Evolutionary conservation across 1,140 invertebrate genomes (phyloP).

Genomic region (Idris sp.): DNA sequence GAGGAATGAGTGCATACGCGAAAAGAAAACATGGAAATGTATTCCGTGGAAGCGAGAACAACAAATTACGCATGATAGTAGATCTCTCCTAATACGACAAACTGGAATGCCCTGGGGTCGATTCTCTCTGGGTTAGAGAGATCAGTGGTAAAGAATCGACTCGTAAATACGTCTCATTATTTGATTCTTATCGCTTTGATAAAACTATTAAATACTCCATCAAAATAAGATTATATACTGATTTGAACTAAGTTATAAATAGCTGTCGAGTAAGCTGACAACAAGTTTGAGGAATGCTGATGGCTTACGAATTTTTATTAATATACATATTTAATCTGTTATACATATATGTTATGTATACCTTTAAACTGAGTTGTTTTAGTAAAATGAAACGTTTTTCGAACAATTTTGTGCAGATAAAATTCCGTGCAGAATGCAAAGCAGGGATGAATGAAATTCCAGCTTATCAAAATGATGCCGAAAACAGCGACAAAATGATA

Average conservation of each 20-base stretch:
- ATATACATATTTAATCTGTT: too few species aligned
- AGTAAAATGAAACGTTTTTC: not conserved
- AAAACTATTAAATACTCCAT: slow-evolving; percentile 46
- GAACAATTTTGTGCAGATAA: slow-evolving; percentile 22
- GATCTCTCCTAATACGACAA: slow-evolving; percentile 76
- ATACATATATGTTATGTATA: too few species aligned
- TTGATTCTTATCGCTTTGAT: slow-evolving; percentile 53
- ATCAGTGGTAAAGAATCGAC: slow-evolving; percentile 60
- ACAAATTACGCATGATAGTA: slow-evolving; percentile 75
- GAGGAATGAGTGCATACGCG: too few species aligned
- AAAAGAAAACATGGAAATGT: slow-evolving; percentile 69
- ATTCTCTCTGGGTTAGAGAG: slow-evolving; percentile 60
- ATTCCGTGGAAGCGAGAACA: slow-evolving; percentile 74
- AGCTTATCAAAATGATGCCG: slow-evolving; percentile 50
- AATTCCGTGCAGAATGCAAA: slow-evolving; percentile 28
- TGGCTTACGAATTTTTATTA: too few species aligned
- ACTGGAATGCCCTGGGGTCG: slow-evolving; percentile 67
- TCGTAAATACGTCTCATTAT: slow-evolving; percentile 59
- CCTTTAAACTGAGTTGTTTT: not conserved
- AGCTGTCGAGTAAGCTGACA: too few species aligned
- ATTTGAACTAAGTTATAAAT: too few species aligned
- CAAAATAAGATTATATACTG: too few species aligned
- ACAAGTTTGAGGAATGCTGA: too few species aligned
- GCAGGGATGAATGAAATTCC: slow-evolving; percentile 51
- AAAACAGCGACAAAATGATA: slow-evolving; percentile 46